Evolutionary conservation across 2,888 invertebrate genomes (phyloP).

Genomic region (Cephalotes varians): DNA sequence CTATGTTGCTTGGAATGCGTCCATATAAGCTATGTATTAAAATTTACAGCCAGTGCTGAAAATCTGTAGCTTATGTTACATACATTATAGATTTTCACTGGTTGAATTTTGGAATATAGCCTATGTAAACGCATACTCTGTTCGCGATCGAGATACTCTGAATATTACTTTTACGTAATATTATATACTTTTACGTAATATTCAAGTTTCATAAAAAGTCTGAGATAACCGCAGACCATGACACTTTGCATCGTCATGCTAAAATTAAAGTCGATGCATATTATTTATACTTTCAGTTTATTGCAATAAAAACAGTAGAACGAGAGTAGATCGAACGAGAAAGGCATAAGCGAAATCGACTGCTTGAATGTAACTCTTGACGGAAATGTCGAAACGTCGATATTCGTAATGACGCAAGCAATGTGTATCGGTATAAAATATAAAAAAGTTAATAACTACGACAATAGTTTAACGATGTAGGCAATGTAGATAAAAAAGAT

Average conservation of each 20-base stretch:
- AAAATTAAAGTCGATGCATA: background rate
- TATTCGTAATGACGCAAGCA: background rate
- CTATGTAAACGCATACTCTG: too few species aligned
- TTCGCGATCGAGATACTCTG: too few species aligned
- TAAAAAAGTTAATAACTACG: background rate
- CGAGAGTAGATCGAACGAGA: background rate
- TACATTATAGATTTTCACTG: too few species aligned
- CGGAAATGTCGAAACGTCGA: background rate
- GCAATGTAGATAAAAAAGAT: background rate
- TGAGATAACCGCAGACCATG: too few species aligned
- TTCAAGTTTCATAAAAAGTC: too few species aligned
- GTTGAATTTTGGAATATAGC: too few species aligned
- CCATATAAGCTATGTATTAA: too few species aligned
- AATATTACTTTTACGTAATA: too few species aligned
- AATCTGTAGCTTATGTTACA: too few species aligned
- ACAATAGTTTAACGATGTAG: background rate
- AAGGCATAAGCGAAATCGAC: background rate
- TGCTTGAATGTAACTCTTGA: background rate
- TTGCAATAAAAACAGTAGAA: background rate
- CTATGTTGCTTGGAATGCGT: too few species aligned
- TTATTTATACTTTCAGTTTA: background rate
- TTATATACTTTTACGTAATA: too few species aligned
- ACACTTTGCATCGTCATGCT: background rate
- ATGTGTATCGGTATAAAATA: background rate
- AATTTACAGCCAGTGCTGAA: too few species aligned